phyloP scores from a whole-genome alignment of 2,888 invertebrate species.

The Rhingia rostrata region DNA sequence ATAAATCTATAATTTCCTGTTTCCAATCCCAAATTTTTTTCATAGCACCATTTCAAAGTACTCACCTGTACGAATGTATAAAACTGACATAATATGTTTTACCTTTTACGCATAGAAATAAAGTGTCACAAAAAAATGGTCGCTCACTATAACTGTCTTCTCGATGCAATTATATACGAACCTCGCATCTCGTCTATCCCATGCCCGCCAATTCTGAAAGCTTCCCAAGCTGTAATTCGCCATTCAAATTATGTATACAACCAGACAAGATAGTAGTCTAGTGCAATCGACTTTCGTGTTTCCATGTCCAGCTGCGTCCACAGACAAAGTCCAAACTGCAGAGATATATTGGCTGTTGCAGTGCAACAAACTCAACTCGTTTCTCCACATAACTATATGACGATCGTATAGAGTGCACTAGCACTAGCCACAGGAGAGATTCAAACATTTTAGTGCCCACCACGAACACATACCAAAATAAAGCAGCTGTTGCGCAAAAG shows the following conservation, averaged over 20 bases:
- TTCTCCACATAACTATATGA: conserved; percentile 38
- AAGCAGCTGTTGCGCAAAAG: conserved; percentile 62
- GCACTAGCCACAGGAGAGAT: conserved; percentile 46
- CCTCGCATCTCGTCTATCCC: conserved; percentile 3
- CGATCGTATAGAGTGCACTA: conserved; percentile 38
- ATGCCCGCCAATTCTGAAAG: conserved; percentile 25
- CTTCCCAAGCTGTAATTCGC: not conserved
- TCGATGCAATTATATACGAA: conserved; percentile 10
- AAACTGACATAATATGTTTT: no score
- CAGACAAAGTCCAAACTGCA: conserved; percentile 20
- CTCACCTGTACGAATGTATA: no score
- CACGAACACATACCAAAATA: conserved; percentile 10
- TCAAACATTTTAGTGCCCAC: conserved; percentile 45
- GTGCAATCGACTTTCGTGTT: conserved; percentile 4
- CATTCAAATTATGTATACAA: conserved; percentile 17
- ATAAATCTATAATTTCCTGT: no score
- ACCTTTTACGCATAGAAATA: no score
- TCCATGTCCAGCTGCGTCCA: not conserved
- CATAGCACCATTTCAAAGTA: no score
- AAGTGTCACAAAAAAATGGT: conserved; percentile 9
- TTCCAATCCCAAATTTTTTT: no score
- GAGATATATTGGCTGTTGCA: not conserved
- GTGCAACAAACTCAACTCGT: conserved; percentile 30
- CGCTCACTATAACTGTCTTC: not conserved
- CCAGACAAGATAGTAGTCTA: not conserved